Percentiles rank a stretch among this genome's conserved stretches.
Evolutionary conservation across 2,113 vertebrate genomes (phyloP).

Genomic region (Etia nguti): DNA sequence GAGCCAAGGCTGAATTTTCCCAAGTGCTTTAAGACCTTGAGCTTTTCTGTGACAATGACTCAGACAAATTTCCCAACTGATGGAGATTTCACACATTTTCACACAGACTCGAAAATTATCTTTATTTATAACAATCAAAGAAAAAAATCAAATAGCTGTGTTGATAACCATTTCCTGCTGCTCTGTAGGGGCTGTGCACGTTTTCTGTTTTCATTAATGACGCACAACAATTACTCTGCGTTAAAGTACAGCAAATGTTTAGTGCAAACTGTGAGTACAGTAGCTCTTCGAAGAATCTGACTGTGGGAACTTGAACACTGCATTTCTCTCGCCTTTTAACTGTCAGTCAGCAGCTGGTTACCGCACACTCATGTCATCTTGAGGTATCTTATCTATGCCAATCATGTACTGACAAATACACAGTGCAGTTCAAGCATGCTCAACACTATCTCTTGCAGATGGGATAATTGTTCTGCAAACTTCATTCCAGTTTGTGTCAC

Average conservation of each 20-base stretch:
- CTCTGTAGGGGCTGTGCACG: background rate
- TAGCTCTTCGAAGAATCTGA: background rate
- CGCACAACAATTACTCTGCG: background rate
- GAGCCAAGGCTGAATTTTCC: background rate
- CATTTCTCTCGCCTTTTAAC: background rate
- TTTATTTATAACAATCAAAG: background rate
- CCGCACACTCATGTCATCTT: conserved; percentile 13
- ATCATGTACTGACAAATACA: conserved; percentile 8
- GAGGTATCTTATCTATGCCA: conserved; percentile 31
- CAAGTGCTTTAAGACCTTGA: background rate
- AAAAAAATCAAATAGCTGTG: background rate
- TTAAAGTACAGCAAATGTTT: background rate
- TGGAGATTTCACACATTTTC: background rate
- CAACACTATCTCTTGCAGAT: background rate
- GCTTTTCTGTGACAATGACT: background rate
- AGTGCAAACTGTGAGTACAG: background rate
- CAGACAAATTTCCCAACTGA: background rate
- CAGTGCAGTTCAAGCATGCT: background rate
- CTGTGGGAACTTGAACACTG: background rate
- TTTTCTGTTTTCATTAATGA: background rate
- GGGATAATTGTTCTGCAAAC: background rate
- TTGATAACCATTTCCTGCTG: background rate
- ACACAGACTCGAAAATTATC: background rate
- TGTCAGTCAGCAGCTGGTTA: conserved; percentile 42
- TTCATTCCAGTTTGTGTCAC: background rate